Percentiles rank a stretch among this genome's conserved stretches.
phyloP scores from a whole-genome alignment of 92 coral and sea anemone genomes.

The Phenganax stokvisi region DNA sequence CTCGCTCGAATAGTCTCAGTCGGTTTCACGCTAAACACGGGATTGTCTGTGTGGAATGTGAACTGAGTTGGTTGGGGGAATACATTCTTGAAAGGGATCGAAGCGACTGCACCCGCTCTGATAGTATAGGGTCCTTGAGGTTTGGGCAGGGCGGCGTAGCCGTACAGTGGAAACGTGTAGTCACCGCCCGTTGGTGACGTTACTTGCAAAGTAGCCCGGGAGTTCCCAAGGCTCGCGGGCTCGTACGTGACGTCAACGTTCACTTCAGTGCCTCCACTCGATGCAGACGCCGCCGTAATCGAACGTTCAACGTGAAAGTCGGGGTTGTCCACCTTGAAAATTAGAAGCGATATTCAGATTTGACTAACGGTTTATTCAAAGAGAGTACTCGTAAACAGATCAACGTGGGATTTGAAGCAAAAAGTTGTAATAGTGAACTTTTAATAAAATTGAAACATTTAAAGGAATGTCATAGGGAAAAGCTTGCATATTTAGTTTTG shows the following conservation, averaged over 20 bases:
- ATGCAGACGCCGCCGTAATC: conserved; percentile 99
- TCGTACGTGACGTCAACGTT: conserved; percentile 93
- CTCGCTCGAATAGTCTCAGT: conserved; percentile 88
- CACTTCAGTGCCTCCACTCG: conserved; percentile 98
- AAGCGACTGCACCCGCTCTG: conserved; percentile 79
- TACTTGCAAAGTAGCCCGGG: conserved; percentile 77
- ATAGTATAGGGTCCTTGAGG: conserved; percentile 97
- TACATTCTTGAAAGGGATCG: conserved; percentile 93
- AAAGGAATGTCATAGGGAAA: too few relatives aligned
- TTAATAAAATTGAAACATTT: too few relatives aligned
- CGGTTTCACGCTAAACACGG: conserved; percentile 81
- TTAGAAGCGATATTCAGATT: background rate
- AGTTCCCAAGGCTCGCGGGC: conserved; percentile 89
- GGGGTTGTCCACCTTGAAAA: conserved; percentile 70
- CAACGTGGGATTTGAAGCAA: too few relatives aligned
- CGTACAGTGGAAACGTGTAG: conserved; percentile 84
- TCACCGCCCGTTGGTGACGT: conserved; percentile 80
- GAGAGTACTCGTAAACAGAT: too few relatives aligned
- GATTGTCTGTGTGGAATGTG: conserved; percentile 80
- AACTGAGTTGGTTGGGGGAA: conserved; percentile 87
- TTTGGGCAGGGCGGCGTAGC: conserved; percentile 90
- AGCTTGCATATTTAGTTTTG: too few relatives aligned
- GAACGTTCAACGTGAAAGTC: conserved; percentile 95
- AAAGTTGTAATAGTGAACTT: too few relatives aligned
- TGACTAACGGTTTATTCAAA: background rate